Base-by-base conservation (phyloP, 2,888 invertebrate genomes). In the Macaria notata region DNA sequence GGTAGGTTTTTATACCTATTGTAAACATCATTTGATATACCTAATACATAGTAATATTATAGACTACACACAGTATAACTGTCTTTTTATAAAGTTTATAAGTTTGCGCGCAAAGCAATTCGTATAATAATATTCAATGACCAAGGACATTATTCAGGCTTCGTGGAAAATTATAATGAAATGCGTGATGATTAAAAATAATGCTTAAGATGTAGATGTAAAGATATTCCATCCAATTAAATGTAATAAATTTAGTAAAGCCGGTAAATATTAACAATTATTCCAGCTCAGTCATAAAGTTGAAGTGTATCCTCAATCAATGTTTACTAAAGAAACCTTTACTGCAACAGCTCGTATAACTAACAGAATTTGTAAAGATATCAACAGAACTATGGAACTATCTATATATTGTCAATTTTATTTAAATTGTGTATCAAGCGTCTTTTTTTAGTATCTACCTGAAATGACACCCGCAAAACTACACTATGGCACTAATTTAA, bases 301-400 rank as follows among this genome's bases (percentile, higher is more conserved):
- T 48, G 48, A 48, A 48, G 48, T 39, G 30, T 48, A 39, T 48
- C 39, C 47, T 47, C 30, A 38, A 48, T 48, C 48, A 48, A 39
- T 39, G 39, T 48, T 41, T 50, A 51, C 38, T 51, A 44, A 51
- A 38, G 44, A 38, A 38, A 51, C 38, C 39, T 9, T 54, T 45
- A 54, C 45, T 38, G 29, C 31, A 44, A 43, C 9, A 41, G 31
- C 45, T 48, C 9, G 33, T 46, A 7, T 46, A 31, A 9, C 29
- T 9, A 45, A 29, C 4, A 30, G 9, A 45, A n/a, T n/a, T n/a
- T 45, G 9, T 45, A 45, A 30, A 30, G 29, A 44, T 9, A 46
- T 53, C 46, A 49, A 58, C 46, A 19, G 29, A 29, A 5, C 19
- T 19, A 19, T 19, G 19, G 19, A 19, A 19, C 19, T 19, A 19